phyloP scores from a whole-genome alignment of 1,140 invertebrate species.

The Rhysida immarginata region DNA sequence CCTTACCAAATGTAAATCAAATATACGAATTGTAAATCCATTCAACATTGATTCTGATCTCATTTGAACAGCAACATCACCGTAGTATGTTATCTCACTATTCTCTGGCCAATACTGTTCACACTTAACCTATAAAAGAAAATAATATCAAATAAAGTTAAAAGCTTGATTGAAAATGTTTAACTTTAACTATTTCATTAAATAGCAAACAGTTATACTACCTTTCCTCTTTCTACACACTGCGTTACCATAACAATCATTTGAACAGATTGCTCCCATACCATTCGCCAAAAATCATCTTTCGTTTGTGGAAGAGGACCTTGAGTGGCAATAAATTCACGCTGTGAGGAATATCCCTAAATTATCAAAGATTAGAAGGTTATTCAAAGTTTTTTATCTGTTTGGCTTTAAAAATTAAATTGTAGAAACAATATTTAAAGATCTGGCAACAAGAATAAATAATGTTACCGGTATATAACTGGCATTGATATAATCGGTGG shows the following conservation, averaged over 20 bases:
- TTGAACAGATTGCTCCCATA: slow-evolving; percentile 34
- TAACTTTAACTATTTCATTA: too few species aligned
- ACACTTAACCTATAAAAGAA: slow-evolving; percentile 6
- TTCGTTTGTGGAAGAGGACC: slow-evolving; percentile 31
- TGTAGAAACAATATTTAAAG: not conserved
- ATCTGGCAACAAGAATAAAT: not conserved
- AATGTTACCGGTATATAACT: slow-evolving; percentile 17
- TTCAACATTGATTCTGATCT: slow-evolving; percentile 5
- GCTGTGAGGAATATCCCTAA: slow-evolving; percentile 18
- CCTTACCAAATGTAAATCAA: slow-evolving; percentile 9
- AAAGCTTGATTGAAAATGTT: too few species aligned
- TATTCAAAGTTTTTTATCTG: not conserved
- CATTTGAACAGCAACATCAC: slow-evolving; percentile 5
- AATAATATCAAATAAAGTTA: too few species aligned
- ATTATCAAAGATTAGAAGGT: slow-evolving; percentile 11
- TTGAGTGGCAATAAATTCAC: slow-evolving; percentile 32
- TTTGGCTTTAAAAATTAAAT: not conserved
- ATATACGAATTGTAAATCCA: slow-evolving; percentile 7
- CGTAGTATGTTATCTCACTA: slow-evolving; percentile 7
- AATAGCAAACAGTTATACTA: too few species aligned
- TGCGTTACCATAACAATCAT: slow-evolving; percentile 36
- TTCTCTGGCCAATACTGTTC: slow-evolving; percentile 10
- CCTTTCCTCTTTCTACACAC: slow-evolving; percentile 25
- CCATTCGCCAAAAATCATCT: slow-evolving; percentile 36
- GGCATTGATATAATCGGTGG: slow-evolving; percentile 19